phyloP scores from a whole-genome alignment of 30 jellyfish, hydroid and myxozoan species.

The Aurelia sp. region DNA sequence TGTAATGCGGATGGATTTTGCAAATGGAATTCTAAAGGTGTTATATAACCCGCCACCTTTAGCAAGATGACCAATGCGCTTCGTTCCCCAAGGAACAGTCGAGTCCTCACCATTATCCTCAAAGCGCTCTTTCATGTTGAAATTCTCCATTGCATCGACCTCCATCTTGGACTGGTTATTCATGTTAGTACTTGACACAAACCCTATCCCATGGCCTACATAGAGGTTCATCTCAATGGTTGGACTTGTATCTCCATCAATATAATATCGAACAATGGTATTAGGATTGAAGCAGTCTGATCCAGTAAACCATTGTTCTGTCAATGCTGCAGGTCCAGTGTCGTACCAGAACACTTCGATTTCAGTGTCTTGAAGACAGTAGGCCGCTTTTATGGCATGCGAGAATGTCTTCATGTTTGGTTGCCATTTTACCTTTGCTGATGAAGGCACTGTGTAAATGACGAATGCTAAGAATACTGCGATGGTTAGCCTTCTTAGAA shows the following conservation, averaged over 20 bases:
- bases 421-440: slow-evolving; percentile 40
- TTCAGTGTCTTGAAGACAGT: slow-evolving; percentile 63
- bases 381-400: slow-evolving; percentile 81
- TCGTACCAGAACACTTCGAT: slow-evolving; percentile 34
- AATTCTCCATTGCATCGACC: slow-evolving; percentile 7
- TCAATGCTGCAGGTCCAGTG: slow-evolving; percentile 80
- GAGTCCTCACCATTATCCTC: slow-evolving; percentile 27
- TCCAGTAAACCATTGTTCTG: slow-evolving; percentile 95
- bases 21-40: slow-evolving; percentile 82
- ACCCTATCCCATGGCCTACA: slow-evolving; percentile 87
- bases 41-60: slow-evolving; percentile 83
- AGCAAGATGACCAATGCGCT: slow-evolving; percentile 79
- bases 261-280: slow-evolving; percentile 73
- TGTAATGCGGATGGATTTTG: slow-evolving; percentile 70
- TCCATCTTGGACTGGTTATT: slow-evolving; percentile 20
- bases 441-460: too few relatives aligned
- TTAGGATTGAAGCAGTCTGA: slow-evolving; percentile 63
- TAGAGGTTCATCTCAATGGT: slow-evolving; percentile 69
- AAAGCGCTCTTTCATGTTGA: neutral
- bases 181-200: slow-evolving; percentile 34
- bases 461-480: too few relatives aligned
- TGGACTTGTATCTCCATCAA: slow-evolving; percentile 65
- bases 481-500: too few relatives aligned
- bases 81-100: slow-evolving; percentile 82
- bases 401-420: slow-evolving; percentile 74